Evolutionary conservation across 2,113 vertebrate species (phyloP).

Genomic region (Diadophis punctatus): DNA sequence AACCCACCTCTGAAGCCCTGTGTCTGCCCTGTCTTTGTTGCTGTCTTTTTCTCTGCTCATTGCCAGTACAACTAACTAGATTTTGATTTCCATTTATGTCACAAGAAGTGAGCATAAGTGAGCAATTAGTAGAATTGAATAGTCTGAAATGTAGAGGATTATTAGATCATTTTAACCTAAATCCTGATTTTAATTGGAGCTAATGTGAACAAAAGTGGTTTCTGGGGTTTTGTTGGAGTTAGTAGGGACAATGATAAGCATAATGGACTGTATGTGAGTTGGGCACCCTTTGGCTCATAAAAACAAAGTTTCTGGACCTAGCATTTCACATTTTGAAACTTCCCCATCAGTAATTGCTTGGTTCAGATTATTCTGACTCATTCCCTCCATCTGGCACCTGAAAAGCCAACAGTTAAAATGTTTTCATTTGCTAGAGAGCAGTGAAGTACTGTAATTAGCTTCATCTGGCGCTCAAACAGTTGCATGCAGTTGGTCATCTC

Average conservation of each 20-base stretch:
- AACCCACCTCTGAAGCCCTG: background rate
- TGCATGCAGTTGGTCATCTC: conserved; percentile 35
- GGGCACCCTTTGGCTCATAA: conserved; percentile 8
- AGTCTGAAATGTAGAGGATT: background rate
- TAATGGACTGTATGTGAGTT: background rate
- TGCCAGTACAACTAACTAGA: background rate
- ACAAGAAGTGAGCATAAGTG: background rate
- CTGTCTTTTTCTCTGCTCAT: background rate
- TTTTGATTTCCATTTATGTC: background rate
- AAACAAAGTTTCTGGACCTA: conserved; percentile 48
- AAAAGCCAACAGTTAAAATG: conserved; percentile 48
- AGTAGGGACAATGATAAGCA: background rate
- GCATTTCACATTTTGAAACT: conserved; percentile 39
- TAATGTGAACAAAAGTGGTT: background rate
- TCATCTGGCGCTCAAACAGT: conserved; percentile 43
- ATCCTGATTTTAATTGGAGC: background rate
- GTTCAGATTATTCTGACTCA: conserved; percentile 28
- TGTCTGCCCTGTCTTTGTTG: background rate
- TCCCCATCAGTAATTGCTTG: conserved; percentile 27
- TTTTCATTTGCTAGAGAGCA: conserved; percentile 48
- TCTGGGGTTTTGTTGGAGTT: background rate
- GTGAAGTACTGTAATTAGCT: conserved; percentile 49
- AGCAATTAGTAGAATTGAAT: background rate
- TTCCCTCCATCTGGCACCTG: conserved; percentile 44
- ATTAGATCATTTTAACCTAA: background rate